Percentiles rank a stretch among this genome's conserved stretches.
phyloP scores from a whole-genome alignment of 2,888 invertebrate species.

The Shargacucullia verbasci region DNA sequence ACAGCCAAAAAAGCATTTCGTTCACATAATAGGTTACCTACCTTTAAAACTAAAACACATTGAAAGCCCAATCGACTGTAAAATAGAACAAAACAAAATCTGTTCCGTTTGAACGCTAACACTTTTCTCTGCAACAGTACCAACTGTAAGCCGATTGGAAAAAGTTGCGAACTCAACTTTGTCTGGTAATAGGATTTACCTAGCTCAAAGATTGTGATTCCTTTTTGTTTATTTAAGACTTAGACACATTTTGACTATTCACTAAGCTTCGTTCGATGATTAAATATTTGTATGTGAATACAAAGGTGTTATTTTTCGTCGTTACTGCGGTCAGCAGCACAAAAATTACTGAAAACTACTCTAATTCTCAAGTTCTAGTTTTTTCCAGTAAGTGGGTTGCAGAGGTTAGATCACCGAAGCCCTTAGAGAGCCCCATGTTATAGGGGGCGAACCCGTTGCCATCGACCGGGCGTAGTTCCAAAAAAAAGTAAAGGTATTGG shows the following conservation, averaged over 20 bases:
- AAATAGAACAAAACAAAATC: constrained; percentile 28
- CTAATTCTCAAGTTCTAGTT: too few species aligned
- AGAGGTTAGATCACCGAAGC: too few species aligned
- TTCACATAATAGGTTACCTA: constrained; percentile 5
- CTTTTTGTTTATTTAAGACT: constrained; percentile 53
- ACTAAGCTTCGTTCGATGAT: too few species aligned
- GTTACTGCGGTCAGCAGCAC: too few species aligned
- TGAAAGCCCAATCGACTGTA: constrained; percentile 23
- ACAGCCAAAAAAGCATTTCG: background rate
- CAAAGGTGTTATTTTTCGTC: too few species aligned
- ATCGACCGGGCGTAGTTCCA: too few species aligned
- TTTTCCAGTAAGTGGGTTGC: too few species aligned
- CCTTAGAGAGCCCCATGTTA: too few species aligned
- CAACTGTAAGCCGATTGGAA: constrained; percentile 74
- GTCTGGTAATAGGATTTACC: constrained; percentile 70
- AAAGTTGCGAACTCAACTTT: constrained; percentile 69
- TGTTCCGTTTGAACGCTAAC: constrained; percentile 25
- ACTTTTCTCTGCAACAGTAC: constrained; percentile 46
- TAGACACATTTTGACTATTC: constrained; percentile 4
- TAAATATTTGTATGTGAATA: too few species aligned
- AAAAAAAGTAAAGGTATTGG: too few species aligned
- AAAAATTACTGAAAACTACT: too few species aligned
- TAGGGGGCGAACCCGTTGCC: too few species aligned
- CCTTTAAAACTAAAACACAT: constrained; percentile 14
- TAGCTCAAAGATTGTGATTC: constrained; percentile 61